Percentiles rank a stretch among this genome's conserved stretches.
These are phyloP conservation scores for Sorex maritimensis DNA, from an alignment of 2,797 vertebrate genomes.

Conservation along the genomic window DNA sequence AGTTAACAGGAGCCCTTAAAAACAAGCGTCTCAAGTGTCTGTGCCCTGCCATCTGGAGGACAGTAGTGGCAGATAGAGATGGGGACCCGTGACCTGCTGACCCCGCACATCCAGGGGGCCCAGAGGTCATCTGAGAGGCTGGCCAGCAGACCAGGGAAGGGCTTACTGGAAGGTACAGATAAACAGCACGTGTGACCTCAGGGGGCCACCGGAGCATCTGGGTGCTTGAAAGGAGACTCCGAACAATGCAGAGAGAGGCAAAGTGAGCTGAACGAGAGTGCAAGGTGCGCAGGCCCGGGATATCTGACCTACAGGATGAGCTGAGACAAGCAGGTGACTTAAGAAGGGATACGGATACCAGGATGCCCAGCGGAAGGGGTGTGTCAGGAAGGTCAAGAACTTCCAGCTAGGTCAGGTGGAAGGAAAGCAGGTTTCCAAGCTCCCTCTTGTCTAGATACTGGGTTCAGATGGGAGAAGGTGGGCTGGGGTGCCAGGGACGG, in stretches of 20 bases:
- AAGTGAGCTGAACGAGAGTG: background rate
- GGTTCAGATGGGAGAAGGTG: background rate
- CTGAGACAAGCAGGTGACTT: background rate
- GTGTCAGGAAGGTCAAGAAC: rapidly evolving
- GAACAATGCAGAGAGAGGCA: background rate
- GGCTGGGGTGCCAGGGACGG: background rate
- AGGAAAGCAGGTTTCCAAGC: background rate
- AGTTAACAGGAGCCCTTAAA: conserved; percentile 73
- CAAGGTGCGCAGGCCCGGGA: background rate
- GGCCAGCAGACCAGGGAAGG: conserved; percentile 20
- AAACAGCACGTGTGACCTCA: rapidly evolving
- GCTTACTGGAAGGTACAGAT: background rate
- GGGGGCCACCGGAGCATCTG: background rate
- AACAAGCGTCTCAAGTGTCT: conserved; percentile 79
- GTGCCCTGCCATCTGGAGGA: conserved; percentile 42
- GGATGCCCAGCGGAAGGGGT: background rate
- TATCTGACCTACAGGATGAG: background rate
- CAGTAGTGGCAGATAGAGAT: conserved; percentile 56
- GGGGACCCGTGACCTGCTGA: conserved; percentile 9
- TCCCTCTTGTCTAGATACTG: background rate
- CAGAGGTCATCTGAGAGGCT: conserved; percentile 24
- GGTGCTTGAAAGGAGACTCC: background rate
- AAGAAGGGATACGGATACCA: background rate
- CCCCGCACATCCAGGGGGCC: conserved; percentile 6
- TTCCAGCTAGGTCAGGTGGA: background rate